phyloP scores from a whole-genome alignment of 2,797 vertebrate species.

The Limnodromus scolopaceus region DNA sequence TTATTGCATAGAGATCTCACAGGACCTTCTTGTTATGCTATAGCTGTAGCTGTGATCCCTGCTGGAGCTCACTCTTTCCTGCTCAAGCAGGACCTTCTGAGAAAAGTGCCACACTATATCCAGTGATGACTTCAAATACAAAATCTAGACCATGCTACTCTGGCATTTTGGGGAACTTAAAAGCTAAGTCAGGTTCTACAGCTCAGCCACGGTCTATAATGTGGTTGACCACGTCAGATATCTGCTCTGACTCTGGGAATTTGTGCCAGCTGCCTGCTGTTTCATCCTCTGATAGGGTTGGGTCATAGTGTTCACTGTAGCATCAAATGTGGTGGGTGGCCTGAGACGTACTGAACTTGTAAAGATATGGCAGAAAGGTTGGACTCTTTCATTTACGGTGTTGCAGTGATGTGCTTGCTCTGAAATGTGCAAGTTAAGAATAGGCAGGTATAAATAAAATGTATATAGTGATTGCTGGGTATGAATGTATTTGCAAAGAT shows the following conservation, averaged over 20 bases:
- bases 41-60: neutral
- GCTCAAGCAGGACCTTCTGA: neutral
- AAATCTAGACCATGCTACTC: neutral
- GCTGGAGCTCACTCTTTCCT: neutral
- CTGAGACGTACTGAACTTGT: neutral
- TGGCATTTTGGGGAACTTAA: neutral
- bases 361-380: neutral
- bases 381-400: neutral
- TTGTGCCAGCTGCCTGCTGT: neutral
- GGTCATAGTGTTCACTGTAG: neutral
- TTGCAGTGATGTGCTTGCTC: neutral
- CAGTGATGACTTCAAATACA: neutral
- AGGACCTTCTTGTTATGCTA: neutral
- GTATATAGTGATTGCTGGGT: accelerated
- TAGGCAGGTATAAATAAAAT: neutral
- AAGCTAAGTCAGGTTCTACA: neutral
- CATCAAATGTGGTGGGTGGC: neutral
- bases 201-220: neutral
- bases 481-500: neutral
- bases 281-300: neutral
- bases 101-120: accelerated
- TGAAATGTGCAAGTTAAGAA: neutral
- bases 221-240: neutral
- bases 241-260: neutral
- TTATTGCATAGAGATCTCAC: neutral